Evolutionary conservation across 2,797 vertebrate species (phyloP), one percentile per base, ranked within the genome.

Genomic region (Galagoides demidoff): DNA sequence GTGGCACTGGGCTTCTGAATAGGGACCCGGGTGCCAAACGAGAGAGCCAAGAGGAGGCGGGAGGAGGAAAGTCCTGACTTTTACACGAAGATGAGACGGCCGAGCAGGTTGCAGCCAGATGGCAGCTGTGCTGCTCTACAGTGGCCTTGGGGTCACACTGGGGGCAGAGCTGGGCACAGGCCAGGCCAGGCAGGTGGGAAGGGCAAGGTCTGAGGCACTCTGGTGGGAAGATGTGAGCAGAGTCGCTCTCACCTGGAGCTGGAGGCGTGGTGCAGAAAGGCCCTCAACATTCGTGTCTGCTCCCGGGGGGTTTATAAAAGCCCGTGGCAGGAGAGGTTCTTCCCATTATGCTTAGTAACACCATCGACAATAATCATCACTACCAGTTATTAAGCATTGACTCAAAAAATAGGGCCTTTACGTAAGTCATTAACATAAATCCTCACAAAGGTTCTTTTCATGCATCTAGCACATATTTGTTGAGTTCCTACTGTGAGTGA

Each of bases 1-100:
- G 74, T 49, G 70, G 71, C 34, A 81, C 78, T 20, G 59, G 49
- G 89, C 84, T 95, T 12, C 82, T 97, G 95, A 97, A 96, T 96
- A 95, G 91, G 59, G n/a, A 27, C 34, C 43, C 25, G 5, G n/a
- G 34, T 95, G 97, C 97, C 97, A 97, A 95, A 61, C 0, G 68
- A 71, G 27, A 63, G 37, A 59, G 96, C 96, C 97, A 97, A 90
- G 90, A 81, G 49, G 68, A 91, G 92, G 70, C 57, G 83, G 77
- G 92, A 89, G 74, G 90, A 95, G 86, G 88, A 94, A 94, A 94
- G 89, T 94, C 66, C 92, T 94, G 84, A 85, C 55, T 90, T 93
- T 89, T 49, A 82, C 23, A 7, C 0, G 19, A 95, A 89, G 96
- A 70, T 20, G 86, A 92, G 96, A 39, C 57, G 34, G 37, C 73